Conservation (phyloP, 2,113 vertebrate genomes). For the Nibea albiflora region DNA sequence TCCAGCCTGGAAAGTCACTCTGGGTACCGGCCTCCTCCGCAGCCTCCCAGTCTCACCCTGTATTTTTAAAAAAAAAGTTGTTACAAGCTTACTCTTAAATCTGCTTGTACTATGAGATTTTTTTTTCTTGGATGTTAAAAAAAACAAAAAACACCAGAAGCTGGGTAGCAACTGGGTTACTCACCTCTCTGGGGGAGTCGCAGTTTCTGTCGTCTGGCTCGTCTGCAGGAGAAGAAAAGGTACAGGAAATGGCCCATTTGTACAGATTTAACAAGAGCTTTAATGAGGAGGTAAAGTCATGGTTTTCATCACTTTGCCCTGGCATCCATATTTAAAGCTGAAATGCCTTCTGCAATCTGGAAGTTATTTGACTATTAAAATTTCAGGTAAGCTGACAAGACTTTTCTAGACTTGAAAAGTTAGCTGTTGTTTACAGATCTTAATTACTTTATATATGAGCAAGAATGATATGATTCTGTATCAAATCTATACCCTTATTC, state of each 20-base stretch:
- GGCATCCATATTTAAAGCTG: slow-evolving; percentile 39
- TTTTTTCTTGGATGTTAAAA: slow-evolving; percentile 17
- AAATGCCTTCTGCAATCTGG: slow-evolving; percentile 47
- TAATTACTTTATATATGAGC: background rate
- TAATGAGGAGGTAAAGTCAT: slow-evolving; percentile 52
- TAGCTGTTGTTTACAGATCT: background rate
- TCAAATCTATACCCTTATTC: slow-evolving; percentile 73
- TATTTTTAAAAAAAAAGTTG: slow-evolving; percentile 27
- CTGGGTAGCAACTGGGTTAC: slow-evolving; percentile 52
- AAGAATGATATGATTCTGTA: slow-evolving; percentile 24
- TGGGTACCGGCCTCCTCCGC: slow-evolving; percentile 93
- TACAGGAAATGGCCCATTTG: slow-evolving; percentile 70
- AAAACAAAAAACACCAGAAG: background rate
- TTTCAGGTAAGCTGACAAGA: slow-evolving; percentile 18
- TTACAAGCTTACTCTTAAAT: slow-evolving; percentile 7
- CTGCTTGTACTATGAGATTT: background rate
- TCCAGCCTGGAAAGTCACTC: slow-evolving; percentile 96
- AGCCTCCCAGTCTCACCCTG: slow-evolving; percentile 92
- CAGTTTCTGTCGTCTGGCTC: slow-evolving; percentile 91
- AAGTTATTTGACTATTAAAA: slow-evolving; percentile 31
- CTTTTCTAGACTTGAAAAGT: background rate
- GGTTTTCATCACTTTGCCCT: slow-evolving; percentile 58
- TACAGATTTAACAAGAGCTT: slow-evolving; percentile 56
- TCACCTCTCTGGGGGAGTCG: slow-evolving; percentile 92
- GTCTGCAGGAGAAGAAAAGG: slow-evolving; percentile 78